Conservation (phyloP, 2,797 vertebrate species). For the Cuculus canorus region DNA sequence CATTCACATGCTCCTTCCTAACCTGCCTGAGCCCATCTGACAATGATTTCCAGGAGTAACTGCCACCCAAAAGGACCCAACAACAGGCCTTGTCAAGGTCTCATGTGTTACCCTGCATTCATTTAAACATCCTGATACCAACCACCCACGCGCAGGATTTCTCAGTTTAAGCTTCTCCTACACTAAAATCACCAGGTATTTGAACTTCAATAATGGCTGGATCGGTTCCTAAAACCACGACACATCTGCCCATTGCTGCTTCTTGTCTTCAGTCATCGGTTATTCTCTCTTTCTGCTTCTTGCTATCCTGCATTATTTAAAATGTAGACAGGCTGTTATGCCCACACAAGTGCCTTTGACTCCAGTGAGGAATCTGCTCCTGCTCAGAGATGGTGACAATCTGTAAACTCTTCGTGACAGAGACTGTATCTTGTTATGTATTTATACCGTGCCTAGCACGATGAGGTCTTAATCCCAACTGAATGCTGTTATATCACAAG, state of each 20-base stretch:
- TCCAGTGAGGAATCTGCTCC: slow-evolving; percentile 40
- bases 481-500: background rate
- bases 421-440: slow-evolving; percentile 17
- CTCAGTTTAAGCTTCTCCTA: background rate
- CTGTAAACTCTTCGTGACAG: slow-evolving; percentile 33
- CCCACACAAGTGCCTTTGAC: slow-evolving; percentile 40
- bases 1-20: background rate
- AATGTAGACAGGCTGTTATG: slow-evolving; percentile 35
- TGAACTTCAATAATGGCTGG: background rate
- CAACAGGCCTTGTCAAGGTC: background rate
- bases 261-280: background rate
- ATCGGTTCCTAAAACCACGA: background rate
- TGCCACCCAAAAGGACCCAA: background rate
- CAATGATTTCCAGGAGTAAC: background rate
- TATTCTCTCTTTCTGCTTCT: background rate
- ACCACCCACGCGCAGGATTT: rapidly evolving
- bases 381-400: slow-evolving; percentile 45
- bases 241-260: background rate
- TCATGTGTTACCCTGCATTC: background rate
- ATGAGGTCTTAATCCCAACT: slow-evolving; percentile 36
- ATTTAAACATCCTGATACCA: background rate
- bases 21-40: background rate
- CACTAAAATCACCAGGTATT: background rate
- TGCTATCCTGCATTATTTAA: slow-evolving; percentile 12
- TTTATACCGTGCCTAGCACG: slow-evolving; percentile 26